phyloP scores from a whole-genome alignment of 2,888 invertebrate species.

The Cheilosia scutellata region DNA sequence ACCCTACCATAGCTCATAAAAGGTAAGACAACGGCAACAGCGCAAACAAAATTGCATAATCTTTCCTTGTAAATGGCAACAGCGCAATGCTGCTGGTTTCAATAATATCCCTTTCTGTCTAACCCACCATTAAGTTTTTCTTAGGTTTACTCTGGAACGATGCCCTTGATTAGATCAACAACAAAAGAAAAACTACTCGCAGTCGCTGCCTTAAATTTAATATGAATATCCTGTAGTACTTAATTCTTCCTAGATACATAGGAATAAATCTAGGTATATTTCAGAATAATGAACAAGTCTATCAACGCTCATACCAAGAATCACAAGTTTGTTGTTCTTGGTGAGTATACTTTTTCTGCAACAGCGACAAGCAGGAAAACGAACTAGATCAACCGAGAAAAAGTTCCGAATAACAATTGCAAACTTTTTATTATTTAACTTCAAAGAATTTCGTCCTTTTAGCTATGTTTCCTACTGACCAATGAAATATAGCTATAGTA shows the following conservation, averaged over 20 bases:
- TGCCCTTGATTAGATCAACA: constrained; percentile 31
- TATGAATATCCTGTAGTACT: constrained; percentile 29
- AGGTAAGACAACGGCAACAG: too few species aligned
- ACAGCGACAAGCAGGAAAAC: not conserved
- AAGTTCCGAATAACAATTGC: constrained; percentile 48
- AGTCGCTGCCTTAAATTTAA: constrained; percentile 21
- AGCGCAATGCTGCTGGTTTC: too few species aligned
- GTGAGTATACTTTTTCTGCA: not conserved
- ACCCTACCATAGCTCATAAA: too few species aligned
- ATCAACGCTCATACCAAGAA: constrained; percentile 24
- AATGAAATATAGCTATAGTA: too few species aligned
- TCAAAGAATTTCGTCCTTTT: constrained; percentile 34
- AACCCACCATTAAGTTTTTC: too few species aligned
- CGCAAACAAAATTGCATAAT: too few species aligned
- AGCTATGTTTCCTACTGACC: constrained; percentile 1
- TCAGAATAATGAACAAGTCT: constrained; percentile 20
- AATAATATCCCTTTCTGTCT: too few species aligned
- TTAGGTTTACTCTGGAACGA: constrained; percentile 1
- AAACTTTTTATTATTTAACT: constrained; percentile 55
- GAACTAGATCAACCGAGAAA: constrained; percentile 20
- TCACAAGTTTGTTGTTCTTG: constrained; percentile 5
- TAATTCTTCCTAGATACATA: not conserved
- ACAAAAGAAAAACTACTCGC: not conserved
- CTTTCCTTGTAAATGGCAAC: too few species aligned
- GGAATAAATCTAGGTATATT: constrained; percentile 15